Conservation (phyloP, 1,140 invertebrate genomes). For the Uloborus diversus region DNA sequence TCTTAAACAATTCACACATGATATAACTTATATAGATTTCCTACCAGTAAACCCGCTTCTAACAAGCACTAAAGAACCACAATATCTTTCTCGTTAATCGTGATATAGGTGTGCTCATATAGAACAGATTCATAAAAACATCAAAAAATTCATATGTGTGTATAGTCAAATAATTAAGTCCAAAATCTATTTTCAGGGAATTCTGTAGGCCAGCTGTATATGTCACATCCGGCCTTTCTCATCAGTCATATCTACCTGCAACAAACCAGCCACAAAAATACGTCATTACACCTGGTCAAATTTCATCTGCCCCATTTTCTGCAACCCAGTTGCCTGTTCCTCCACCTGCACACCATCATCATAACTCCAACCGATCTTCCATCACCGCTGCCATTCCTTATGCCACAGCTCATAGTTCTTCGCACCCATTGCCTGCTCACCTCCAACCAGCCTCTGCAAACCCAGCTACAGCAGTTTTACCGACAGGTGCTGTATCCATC, state of each 20-base stretch:
- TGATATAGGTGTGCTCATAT: too few relatives aligned
- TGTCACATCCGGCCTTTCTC: slow-evolving; percentile 57
- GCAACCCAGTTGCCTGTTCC: slow-evolving; percentile 54
- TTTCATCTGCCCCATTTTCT: slow-evolving; percentile 47
- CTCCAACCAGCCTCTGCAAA: slow-evolving; percentile 49
- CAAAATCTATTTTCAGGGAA: slow-evolving; percentile 53
- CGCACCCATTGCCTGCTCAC: slow-evolving; percentile 37
- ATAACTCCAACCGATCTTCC: slow-evolving; percentile 41
- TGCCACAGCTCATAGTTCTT: slow-evolving; percentile 21
- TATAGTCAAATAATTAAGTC: too few relatives aligned
- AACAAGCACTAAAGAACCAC: too few relatives aligned
- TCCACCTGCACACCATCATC: slow-evolving; percentile 59
- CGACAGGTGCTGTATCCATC: slow-evolving; percentile 28
- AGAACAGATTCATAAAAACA: too few relatives aligned
- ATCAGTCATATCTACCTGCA: slow-evolving; percentile 57
- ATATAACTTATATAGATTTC: too few relatives aligned
- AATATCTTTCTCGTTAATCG: too few relatives aligned
- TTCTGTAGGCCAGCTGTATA: slow-evolving; percentile 60
- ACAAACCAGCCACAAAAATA: slow-evolving; percentile 59
- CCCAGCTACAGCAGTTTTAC: slow-evolving; percentile 38
- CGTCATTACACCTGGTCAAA: slow-evolving; percentile 55
- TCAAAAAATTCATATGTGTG: too few relatives aligned
- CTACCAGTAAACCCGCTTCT: too few relatives aligned
- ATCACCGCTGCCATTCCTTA: slow-evolving; percentile 48
- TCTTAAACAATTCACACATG: too few relatives aligned